A percentile compares a stretch with the other conserved stretches of the same genome.
Evolutionary conservation across 2,113 vertebrate species (phyloP).

Genomic region (Pomatorhinus ruficollis): DNA sequence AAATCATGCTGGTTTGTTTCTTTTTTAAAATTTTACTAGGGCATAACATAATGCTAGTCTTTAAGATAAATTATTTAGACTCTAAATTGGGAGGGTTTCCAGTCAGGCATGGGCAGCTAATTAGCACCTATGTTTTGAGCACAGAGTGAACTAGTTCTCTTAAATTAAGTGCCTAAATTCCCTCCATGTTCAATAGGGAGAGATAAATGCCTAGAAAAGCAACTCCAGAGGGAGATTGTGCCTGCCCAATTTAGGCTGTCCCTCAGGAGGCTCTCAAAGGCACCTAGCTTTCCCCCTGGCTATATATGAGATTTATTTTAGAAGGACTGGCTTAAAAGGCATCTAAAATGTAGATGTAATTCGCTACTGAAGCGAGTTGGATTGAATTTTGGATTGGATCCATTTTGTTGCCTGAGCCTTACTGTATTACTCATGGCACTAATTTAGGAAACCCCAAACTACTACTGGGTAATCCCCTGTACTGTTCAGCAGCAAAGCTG

Average conservation of each 20-base stretch:
- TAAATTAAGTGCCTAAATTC: slow-evolving; percentile 31
- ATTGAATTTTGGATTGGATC: not conserved
- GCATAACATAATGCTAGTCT: not conserved
- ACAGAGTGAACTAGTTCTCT: slow-evolving; percentile 62
- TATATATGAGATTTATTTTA: not conserved
- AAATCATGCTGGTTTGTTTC: not conserved
- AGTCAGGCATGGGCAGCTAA: slow-evolving; percentile 9
- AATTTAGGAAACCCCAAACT: not conserved
- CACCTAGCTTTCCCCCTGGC: slow-evolving; percentile 15
- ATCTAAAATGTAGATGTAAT: not conserved
- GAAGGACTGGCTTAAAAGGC: not conserved
- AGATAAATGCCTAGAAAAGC: slow-evolving; percentile 31
- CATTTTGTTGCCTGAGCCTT: not conserved
- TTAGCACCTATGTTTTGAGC: slow-evolving; percentile 45
- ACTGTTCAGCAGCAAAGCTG: not conserved
- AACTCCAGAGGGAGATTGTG: not conserved
- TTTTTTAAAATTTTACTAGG: not conserved
- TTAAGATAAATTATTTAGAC: not conserved
- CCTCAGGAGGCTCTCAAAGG: slow-evolving; percentile 37
- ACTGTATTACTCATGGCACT: not conserved
- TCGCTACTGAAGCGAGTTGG: not conserved
- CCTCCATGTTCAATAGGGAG: not conserved
- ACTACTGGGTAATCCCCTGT: not conserved
- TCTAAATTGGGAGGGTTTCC: not conserved
- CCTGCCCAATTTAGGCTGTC: slow-evolving; percentile 8